Percentiles rank a stretch among this genome's conserved stretches.
These are phyloP conservation scores for Tribolium madens DNA, from an alignment of 1,140 invertebrate genomes.

Conservation along the genomic window DNA sequence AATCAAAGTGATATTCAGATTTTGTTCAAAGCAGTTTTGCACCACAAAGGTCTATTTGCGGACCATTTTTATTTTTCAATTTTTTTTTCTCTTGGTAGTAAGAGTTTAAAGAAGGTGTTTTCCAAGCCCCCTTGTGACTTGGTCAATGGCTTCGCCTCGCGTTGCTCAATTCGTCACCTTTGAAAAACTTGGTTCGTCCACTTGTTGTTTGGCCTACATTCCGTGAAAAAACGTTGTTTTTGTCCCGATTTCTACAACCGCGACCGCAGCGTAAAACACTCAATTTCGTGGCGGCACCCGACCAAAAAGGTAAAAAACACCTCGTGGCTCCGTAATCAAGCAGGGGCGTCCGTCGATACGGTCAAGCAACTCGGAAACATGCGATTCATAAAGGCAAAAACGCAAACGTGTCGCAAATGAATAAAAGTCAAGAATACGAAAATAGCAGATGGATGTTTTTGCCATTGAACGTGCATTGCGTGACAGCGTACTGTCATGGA, in stretches of 20 bases:
- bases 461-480: constrained; percentile 47
- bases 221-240: background rate
- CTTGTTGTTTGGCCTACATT: background rate
- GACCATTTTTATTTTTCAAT: no score
- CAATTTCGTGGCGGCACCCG: background rate
- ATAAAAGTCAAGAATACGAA: constrained; percentile 38
- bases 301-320: background rate
- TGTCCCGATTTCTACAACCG: background rate
- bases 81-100: background rate
- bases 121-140: background rate
- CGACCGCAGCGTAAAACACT: background rate
- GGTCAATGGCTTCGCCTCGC: background rate
- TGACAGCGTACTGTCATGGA: constrained; percentile 45
- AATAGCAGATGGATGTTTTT: constrained; percentile 46
- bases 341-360: constrained; percentile 20
- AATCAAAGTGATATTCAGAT: no score
- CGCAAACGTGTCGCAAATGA: constrained; percentile 39
- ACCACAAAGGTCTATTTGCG: no score
- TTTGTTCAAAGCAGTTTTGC: no score
- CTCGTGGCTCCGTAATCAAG: background rate
- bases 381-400: constrained; percentile 40
- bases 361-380: constrained; percentile 36
- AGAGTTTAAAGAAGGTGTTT: background rate
- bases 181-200: background rate
- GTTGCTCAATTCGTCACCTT: background rate